phyloP scores from a whole-genome alignment of 2,888 invertebrate genomes.

The Steinernema hermaphroditum region DNA sequence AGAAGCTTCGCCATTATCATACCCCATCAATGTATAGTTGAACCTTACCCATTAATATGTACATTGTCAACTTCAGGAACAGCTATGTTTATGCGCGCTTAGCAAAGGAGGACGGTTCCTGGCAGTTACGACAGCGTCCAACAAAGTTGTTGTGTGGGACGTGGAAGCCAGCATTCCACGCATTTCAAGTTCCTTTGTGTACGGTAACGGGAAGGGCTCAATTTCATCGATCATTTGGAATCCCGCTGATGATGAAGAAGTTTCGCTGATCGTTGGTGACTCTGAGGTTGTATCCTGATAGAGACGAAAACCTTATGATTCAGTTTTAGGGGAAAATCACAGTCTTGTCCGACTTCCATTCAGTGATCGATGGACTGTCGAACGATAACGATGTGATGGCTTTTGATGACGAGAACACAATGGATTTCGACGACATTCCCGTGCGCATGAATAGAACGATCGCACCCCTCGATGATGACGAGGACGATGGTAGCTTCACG shows the following conservation, averaged over 20 bases:
- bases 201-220: conserved; percentile 35
- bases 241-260: conserved; percentile 38
- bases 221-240: conserved; percentile 45
- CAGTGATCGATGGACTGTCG: not conserved
- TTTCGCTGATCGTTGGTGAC: conserved; percentile 43
- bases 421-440: not conserved
- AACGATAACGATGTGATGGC: not conserved
- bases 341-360: not conserved
- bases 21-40: not conserved
- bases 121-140: conserved; percentile 41
- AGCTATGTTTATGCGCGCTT: not conserved
- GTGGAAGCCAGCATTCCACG: conserved; percentile 5
- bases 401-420: conserved; percentile 13
- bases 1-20: not conserved
- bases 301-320: not conserved
- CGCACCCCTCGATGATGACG: not conserved
- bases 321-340: conserved; percentile 9
- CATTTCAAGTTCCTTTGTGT: conserved; percentile 5
- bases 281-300: conserved; percentile 37
- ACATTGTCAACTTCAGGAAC: not conserved
- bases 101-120: conserved; percentile 42
- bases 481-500: conserved; percentile 1
- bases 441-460: not conserved
- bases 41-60: not conserved
- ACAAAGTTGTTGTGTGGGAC: conserved; percentile 43